phyloP scores from a whole-genome alignment of 1,140 invertebrate genomes.

The Formica selysi region DNA sequence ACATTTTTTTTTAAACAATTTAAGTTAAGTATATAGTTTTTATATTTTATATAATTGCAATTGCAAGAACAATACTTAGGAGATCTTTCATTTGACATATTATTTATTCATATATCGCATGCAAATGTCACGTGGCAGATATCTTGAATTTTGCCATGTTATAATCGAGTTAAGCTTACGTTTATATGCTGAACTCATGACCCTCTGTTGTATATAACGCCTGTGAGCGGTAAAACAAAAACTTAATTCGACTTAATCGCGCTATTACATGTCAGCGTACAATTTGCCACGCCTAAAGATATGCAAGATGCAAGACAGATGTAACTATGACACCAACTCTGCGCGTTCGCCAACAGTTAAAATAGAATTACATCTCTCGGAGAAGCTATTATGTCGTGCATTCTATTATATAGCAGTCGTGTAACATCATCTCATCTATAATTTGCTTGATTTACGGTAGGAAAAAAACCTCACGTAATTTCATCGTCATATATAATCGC shows the following conservation, averaged over 20 bases:
- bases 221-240: conserved; percentile 32
- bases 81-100: conserved; percentile 15
- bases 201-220: conserved; percentile 26
- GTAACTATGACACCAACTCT: conserved; percentile 49
- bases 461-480: background rate
- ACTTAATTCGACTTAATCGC: conserved; percentile 68
- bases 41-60: background rate
- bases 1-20: too few species aligned
- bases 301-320: conserved; percentile 38
- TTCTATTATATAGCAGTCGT: conserved; percentile 19
- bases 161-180: background rate
- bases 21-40: background rate
- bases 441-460: background rate
- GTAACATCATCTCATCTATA: conserved; percentile 48
- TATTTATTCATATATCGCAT: background rate
- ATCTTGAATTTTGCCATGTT: background rate
- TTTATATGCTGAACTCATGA: conserved; percentile 23
- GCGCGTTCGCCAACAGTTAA: conserved; percentile 57
- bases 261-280: conserved; percentile 54
- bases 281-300: conserved; percentile 66
- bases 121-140: background rate
- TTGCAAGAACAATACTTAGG: background rate
- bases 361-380: conserved; percentile 51
- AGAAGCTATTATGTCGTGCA: conserved; percentile 54
- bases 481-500: conserved; percentile 7